These are phyloP conservation scores for Montipora capitata DNA, from an alignment of 92 coral and sea anemone species.

Conservation along the genomic window DNA sequence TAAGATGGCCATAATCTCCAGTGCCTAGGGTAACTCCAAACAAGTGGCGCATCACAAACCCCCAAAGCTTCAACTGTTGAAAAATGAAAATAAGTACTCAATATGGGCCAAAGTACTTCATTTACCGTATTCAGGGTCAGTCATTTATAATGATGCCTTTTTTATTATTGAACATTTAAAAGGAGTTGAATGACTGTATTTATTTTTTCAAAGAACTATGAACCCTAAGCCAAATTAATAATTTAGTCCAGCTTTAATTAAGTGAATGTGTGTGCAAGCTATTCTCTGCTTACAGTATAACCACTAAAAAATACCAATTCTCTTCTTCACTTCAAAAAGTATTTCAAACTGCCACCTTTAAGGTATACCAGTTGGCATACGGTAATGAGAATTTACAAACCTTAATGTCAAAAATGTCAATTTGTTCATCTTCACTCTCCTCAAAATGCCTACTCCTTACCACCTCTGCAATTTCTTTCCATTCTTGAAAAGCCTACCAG, in stretches of 20 bases:
- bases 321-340: too few relatives aligned
- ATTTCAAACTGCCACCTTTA: too few relatives aligned
- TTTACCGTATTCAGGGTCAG: background rate
- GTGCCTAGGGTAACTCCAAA: conserved; percentile 37
- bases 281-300: too few relatives aligned
- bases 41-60: conserved; percentile 29
- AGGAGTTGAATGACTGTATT: too few relatives aligned
- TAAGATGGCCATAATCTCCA: conserved; percentile 26
- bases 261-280: too few relatives aligned
- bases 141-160: background rate
- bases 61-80: conserved; percentile 33
- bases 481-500: background rate
- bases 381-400: background rate
- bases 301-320: too few relatives aligned
- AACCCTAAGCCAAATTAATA: too few relatives aligned
- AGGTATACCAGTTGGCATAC: too few relatives aligned
- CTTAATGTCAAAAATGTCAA: conserved; percentile 2
- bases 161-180: too few relatives aligned
- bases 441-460: conserved; percentile 2
- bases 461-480: conserved; percentile 12
- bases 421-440: conserved; percentile 13
- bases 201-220: too few relatives aligned
- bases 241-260: too few relatives aligned
- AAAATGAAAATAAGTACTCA: background rate
- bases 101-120: too few relatives aligned